Evolutionary conservation across 2,888 invertebrate genomes (phyloP).

Genomic region (Ametastegia equiseti): DNA sequence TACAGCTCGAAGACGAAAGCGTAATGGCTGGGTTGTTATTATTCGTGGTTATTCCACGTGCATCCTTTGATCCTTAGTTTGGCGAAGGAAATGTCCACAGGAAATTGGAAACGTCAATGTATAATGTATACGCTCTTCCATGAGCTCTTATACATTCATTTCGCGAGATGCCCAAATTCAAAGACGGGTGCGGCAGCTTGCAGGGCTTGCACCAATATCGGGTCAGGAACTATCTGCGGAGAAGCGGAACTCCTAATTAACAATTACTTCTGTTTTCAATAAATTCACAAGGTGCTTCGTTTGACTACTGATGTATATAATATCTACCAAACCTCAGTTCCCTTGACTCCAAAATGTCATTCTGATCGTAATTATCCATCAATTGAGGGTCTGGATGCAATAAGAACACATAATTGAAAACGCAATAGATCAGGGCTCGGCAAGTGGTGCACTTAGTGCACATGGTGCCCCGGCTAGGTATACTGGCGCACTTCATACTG

Average conservation of each 20-base stretch:
- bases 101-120: constrained; percentile 38
- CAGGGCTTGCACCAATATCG: not conserved
- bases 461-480: too few species aligned
- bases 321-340: too few species aligned
- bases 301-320: not conserved
- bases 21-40: not conserved
- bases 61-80: constrained; percentile 27
- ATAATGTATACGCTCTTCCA: not conserved
- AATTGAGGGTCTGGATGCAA: too few species aligned
- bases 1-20: not conserved
- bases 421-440: too few species aligned
- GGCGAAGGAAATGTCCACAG: constrained; percentile 31
- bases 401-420: too few species aligned
- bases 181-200: too few species aligned
- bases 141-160: not conserved
- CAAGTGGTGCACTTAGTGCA: too few species aligned
- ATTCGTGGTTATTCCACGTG: constrained; percentile 15
- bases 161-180: not conserved
- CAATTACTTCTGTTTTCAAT: not conserved
- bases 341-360: too few species aligned
- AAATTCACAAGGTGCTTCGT: not conserved
- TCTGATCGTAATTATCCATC: too few species aligned
- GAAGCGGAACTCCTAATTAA: not conserved
- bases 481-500: too few species aligned
- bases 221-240: not conserved